A percentile compares a stretch with the other conserved stretches of the same genome.
Conservation (phyloP, 1,140 invertebrate genomes). For the Brachionus rubens region DNA sequence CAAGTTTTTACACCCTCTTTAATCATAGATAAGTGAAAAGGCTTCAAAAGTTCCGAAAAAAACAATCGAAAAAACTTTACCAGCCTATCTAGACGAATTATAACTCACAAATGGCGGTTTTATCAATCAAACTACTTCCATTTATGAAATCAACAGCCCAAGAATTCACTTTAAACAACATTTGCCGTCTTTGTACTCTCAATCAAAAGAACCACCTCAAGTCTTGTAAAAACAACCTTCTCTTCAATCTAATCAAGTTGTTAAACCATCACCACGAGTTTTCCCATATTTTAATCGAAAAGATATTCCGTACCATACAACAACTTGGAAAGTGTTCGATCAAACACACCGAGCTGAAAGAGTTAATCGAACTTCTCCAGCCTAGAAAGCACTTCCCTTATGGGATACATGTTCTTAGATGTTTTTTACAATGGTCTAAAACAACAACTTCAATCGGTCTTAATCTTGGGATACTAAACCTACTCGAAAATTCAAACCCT, state of each 20-base stretch:
- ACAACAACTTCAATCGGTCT: neutral
- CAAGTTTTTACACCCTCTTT: neutral
- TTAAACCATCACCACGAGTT: neutral
- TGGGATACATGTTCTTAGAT: conserved; percentile 28
- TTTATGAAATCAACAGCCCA: neutral
- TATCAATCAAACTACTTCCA: neutral
- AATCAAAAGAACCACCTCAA: conserved; percentile 6
- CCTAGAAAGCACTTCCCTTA: conserved; percentile 16
- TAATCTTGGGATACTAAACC: neutral
- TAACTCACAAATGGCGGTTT: neutral
- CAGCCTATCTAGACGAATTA: neutral
- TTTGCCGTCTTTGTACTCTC: neutral
- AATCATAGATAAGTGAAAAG: neutral
- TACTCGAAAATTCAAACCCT: neutral
- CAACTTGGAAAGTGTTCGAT: conserved; percentile 16
- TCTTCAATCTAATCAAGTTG: neutral
- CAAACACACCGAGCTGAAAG: neutral
- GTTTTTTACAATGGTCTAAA: conserved; percentile 40
- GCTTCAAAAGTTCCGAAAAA: neutral
- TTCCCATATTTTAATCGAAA: neutral
- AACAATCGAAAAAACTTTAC: neutral
- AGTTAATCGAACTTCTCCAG: neutral
- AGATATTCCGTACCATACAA: conserved; percentile 40
- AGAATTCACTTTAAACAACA: conserved; percentile 2
- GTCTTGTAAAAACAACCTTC: conserved; percentile 9